Base-by-base conservation (phyloP, 2,888 invertebrate genomes). In the Nemotelus pantherinus region DNA sequence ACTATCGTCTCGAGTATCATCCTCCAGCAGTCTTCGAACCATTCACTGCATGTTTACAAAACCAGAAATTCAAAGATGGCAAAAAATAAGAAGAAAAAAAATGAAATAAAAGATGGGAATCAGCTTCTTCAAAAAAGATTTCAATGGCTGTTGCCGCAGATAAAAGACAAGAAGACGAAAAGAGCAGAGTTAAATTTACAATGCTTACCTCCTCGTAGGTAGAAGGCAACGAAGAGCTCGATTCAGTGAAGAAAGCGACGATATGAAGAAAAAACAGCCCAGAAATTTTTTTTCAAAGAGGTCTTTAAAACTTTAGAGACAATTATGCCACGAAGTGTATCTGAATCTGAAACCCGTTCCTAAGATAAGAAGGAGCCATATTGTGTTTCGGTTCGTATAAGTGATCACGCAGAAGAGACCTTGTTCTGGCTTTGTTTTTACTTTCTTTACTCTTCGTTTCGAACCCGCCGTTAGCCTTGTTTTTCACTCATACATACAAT, bases 1-100 rank as follows among this genome's bases (percentile, higher is more conserved):
- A 81, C 80, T 83, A 83, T 70, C 64, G n/a, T 50, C 63, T 64
- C 48, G 58, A 48, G 48, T 10, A 6, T 43, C 5, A 7, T 63
- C 41, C 41, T 63, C 43, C 63, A 41, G 10, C 63, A 43, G 2
- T 7, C 63, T 39, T 43, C 63, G 25, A 6, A 9, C 63, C 3
- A 63, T 63, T 5, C 41, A 41, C 43, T 65, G 47, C 47, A 5
- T 60, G 7, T 70, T 43, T 10, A 70, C 70, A 10, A 70, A 70
- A 70, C 10, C 53, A 70, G 53, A 70, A 70, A 70, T 70, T 53
- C 70, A 43, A 74, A 63, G 48, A 74, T 48, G 60, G 10, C 25
- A 48, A 63, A 74, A 58, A 3, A 6, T 39, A 50, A 63, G 48
- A 72, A 57, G 9, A 25, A 72, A 2, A n/a, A 72, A 72, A 39